A percentile compares a stretch with the other conserved stretches of the same genome.
phyloP scores from a whole-genome alignment of 2,113 vertebrate species.

The Physeter macrocephalus region DNA sequence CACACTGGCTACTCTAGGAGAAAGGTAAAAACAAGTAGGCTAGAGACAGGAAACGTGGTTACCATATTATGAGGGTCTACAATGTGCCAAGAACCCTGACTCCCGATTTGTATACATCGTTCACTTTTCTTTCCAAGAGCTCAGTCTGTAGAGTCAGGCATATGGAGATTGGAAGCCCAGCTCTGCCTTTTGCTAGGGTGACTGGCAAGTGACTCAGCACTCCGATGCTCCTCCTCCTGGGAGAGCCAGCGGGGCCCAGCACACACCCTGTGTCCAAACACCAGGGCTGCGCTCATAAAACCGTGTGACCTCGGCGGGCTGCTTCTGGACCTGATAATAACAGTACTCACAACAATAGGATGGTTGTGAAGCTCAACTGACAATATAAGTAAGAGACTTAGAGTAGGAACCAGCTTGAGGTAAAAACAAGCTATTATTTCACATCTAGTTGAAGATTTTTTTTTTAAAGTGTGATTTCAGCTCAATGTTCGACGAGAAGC shows the following conservation, averaged over 20 bases:
- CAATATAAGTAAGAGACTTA: neutral
- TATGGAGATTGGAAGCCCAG: neutral
- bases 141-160: neutral
- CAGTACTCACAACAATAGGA: neutral
- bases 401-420: neutral
- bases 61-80: rapidly evolving
- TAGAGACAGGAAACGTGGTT: neutral
- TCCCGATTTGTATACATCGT: neutral
- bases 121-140: neutral
- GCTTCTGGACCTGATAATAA: neutral
- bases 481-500: neutral
- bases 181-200: neutral
- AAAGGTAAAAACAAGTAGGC: neutral
- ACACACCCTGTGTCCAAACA: neutral
- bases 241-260: neutral
- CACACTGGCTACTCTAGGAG: neutral
- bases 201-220: neutral
- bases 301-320: neutral
- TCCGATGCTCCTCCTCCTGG: neutral
- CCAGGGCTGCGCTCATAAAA: rapidly evolving
- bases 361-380: neutral
- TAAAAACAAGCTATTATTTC: neutral
- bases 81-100: neutral
- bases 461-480: neutral
- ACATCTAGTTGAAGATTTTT: neutral